These are phyloP conservation scores for Dermolepida albohirtum DNA, from an alignment of 2,888 invertebrate genomes.

Conservation along the genomic window DNA sequence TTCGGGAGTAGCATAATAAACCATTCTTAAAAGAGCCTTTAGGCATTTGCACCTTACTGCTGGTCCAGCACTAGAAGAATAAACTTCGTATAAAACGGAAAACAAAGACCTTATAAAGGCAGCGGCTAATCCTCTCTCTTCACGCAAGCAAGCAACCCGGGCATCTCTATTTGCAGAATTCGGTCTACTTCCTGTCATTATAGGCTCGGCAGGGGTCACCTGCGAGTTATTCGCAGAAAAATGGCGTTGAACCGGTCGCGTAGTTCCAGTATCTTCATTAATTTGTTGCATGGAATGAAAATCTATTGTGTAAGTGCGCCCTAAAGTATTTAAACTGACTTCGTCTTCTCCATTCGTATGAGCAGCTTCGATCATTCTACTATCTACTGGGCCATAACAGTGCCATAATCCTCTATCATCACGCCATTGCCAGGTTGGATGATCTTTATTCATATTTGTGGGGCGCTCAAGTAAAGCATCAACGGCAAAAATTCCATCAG, in stretches of 20 bases:
- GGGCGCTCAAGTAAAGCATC: conserved; percentile 88
- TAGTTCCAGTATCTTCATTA: conserved; percentile 97
- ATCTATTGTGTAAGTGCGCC: conserved; percentile 95
- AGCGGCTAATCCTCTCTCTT: conserved; percentile 77
- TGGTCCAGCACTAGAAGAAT: conserved; percentile 97
- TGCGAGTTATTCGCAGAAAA: conserved; percentile 73
- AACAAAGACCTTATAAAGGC: conserved; percentile 82
- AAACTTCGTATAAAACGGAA: conserved; percentile 96
- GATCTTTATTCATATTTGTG: conserved; percentile 75
- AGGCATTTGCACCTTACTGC: conserved; percentile 97
- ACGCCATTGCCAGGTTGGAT: conserved; percentile 97
- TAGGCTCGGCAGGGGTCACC: conserved; percentile 49
- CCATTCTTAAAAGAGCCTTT: conserved; percentile 94
- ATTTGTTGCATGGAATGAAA: conserved; percentile 94
- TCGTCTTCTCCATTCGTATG: conserved; percentile 96
- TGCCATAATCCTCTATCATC: conserved; percentile 95
- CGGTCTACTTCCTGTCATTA: conserved; percentile 54
- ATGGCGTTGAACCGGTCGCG: conserved; percentile 89
- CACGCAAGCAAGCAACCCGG: conserved; percentile 76
- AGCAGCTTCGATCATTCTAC: conserved; percentile 94
- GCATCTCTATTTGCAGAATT: conserved; percentile 70
- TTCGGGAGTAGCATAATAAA: conserved; percentile 92
- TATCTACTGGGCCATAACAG: conserved; percentile 93
- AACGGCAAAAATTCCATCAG: conserved; percentile 95
- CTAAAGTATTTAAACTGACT: conserved; percentile 86